Percentiles rank a stretch among this genome's conserved stretches.
Conservation (phyloP, 2,888 invertebrate genomes). For the Meganola albula region DNA sequence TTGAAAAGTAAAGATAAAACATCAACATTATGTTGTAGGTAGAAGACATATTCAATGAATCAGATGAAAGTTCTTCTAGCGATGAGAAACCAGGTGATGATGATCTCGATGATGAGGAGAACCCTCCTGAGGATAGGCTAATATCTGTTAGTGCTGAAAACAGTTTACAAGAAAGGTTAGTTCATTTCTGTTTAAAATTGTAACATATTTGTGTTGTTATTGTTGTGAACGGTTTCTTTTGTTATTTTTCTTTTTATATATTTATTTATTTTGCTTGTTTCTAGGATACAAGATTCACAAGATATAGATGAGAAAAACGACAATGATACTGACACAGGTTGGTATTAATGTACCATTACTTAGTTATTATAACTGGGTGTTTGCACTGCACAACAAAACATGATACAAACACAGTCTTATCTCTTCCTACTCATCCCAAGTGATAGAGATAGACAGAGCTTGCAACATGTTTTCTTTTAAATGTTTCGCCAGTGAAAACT, state of each 20-base stretch:
- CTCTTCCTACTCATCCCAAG: too few species aligned
- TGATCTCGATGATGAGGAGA: slow-evolving; percentile 66
- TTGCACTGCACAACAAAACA: too few species aligned
- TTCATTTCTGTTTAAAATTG: too few species aligned
- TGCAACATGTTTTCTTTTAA: too few species aligned
- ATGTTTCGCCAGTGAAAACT: too few species aligned
- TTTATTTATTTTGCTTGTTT: neutral
- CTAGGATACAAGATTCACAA: slow-evolving; percentile 46
- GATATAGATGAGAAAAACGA: slow-evolving; percentile 53
- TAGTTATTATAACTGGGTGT: too few species aligned
- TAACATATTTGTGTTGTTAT: too few species aligned
- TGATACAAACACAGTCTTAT: too few species aligned
- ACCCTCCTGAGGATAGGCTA: slow-evolving; percentile 58
- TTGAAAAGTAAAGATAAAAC: too few species aligned
- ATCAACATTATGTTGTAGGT: slow-evolving; percentile 64
- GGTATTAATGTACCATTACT: slow-evolving; percentile 13
- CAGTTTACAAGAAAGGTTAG: slow-evolving; percentile 36
- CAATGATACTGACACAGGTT: slow-evolving; percentile 62
- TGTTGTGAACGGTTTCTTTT: too few species aligned
- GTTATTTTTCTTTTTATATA: neutral
- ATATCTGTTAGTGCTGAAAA: slow-evolving; percentile 55
- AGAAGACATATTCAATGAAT: slow-evolving; percentile 83
- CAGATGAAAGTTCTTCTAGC: slow-evolving; percentile 74
- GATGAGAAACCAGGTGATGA: slow-evolving; percentile 54
- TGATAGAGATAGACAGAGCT: too few species aligned